Conservation (phyloP, 2,113 vertebrate species). For the Sinocyclocheilus maitianheensis region DNA sequence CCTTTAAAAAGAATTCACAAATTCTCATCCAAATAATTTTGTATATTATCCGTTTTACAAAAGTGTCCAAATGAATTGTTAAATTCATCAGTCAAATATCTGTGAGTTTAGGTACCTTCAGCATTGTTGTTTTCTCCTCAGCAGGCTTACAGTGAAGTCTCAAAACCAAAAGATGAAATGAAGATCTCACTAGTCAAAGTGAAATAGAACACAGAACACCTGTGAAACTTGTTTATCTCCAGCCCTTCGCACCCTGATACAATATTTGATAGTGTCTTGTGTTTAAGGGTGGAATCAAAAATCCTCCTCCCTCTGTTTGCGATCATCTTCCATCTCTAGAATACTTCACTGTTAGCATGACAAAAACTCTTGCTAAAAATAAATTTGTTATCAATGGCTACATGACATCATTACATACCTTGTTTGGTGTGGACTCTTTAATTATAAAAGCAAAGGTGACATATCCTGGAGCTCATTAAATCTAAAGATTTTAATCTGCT, state of each 20-base stretch:
- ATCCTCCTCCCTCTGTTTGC: neutral
- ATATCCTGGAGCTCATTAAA: no score
- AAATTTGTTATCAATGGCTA: neutral
- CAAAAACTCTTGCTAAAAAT: neutral
- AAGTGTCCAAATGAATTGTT: neutral
- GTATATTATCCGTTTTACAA: neutral
- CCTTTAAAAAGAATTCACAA: no score
- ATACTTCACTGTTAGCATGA: neutral
- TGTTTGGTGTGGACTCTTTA: no score
- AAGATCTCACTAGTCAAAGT: neutral
- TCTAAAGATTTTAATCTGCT: no score
- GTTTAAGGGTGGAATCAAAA: neutral
- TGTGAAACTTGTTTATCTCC: neutral
- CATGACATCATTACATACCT: no score
- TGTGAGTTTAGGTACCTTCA: neutral
- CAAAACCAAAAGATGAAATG: neutral
- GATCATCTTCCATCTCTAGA: neutral
- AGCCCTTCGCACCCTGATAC: neutral
- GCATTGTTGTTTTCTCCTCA: constrained; percentile 6
- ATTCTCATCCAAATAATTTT: neutral
- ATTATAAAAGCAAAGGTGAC: no score
- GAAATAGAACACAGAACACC: neutral
- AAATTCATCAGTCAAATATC: neutral
- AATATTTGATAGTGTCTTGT: neutral
- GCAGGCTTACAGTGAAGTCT: neutral